A percentile compares a stretch with the other conserved stretches of the same genome.
Conservation (phyloP, 2,113 vertebrate genomes). For the Ctenomys sociabilis region DNA sequence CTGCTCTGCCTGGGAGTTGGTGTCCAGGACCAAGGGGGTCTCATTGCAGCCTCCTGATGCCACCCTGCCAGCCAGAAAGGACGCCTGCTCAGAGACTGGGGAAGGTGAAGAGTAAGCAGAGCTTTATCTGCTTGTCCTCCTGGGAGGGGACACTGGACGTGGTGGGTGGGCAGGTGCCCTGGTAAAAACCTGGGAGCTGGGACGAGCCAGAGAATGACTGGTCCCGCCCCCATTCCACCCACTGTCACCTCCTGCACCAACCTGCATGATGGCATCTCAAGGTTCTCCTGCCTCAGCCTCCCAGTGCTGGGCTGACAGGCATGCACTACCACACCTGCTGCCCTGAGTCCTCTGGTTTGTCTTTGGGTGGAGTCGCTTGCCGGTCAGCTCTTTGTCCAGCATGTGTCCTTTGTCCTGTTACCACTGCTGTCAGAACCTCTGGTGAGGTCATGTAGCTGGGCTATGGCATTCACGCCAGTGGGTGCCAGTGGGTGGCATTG, state of each 20-base stretch:
- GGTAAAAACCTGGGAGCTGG: neutral
- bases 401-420: neutral
- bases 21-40: neutral
- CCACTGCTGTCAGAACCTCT: neutral
- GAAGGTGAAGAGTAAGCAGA: neutral
- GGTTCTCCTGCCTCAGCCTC: neutral
- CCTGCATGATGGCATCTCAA: fast-evolving
- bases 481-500: neutral
- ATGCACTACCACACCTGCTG: neutral
- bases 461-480: neutral
- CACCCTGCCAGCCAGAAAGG: neutral
- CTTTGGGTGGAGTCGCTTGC: neutral
- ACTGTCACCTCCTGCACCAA: fast-evolving
- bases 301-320: neutral
- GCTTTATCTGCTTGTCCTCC: neutral
- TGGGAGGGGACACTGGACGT: fast-evolving
- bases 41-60: neutral
- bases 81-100: neutral
- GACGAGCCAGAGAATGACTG: neutral
- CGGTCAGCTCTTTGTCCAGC: neutral
- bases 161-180: neutral
- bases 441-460: neutral
- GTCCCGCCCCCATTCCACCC: neutral
- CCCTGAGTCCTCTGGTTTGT: neutral
- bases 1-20: neutral